These are phyloP conservation scores for Enhydra lutris DNA, from an alignment of 2,113 vertebrate species.

Conservation along the genomic window DNA sequence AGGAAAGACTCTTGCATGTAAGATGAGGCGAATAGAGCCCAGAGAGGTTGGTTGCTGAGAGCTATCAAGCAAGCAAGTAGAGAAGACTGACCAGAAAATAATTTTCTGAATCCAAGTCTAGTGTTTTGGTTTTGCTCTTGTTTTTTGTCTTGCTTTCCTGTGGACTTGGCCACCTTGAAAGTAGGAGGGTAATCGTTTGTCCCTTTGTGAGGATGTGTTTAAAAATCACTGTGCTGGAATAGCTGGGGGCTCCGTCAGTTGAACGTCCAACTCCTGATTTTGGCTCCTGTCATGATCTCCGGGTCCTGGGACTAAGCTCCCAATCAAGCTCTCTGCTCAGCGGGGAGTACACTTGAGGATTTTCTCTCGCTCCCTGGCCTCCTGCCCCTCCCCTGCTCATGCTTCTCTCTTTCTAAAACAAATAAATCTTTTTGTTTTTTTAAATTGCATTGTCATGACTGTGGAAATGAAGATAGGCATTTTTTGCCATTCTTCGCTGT, in stretches of 20 bases:
- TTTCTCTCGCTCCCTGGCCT: background rate
- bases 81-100: background rate
- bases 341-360: background rate
- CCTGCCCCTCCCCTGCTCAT: background rate
- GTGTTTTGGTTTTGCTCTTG: background rate
- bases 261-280: background rate
- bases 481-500: background rate
- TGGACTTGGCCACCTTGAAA: background rate
- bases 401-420: background rate
- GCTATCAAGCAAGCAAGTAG: background rate
- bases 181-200: background rate
- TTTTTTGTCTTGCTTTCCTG: background rate
- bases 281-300: background rate
- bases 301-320: background rate
- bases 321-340: background rate
- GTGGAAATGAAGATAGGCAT: background rate
- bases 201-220: background rate
- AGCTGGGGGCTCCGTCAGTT: background rate
- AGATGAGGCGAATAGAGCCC: background rate
- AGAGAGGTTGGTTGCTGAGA: background rate
- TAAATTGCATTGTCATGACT: background rate
- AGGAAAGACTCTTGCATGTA: background rate
- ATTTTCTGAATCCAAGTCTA: background rate
- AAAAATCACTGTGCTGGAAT: background rate
- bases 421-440: background rate